phyloP scores from a whole-genome alignment of 2,888 invertebrate species.

The Polymixis flavicincta region DNA sequence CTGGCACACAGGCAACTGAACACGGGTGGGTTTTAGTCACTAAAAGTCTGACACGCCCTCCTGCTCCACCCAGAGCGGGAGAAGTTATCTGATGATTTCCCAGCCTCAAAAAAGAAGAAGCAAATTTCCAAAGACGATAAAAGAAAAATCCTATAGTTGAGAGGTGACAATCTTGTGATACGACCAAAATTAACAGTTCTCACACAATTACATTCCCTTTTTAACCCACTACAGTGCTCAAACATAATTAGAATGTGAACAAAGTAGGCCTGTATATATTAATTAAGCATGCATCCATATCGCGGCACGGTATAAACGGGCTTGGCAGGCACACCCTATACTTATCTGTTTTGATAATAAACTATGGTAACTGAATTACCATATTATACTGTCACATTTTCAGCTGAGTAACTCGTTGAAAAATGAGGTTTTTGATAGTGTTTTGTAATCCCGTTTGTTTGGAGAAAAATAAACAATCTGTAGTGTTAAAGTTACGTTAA shows the following conservation, averaged over 20 bases:
- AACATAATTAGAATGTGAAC: slow-evolving; percentile 47
- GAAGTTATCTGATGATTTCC: too few species aligned
- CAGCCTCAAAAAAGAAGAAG: too few species aligned
- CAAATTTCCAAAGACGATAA: not conserved
- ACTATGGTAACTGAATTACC: slow-evolving; percentile 69
- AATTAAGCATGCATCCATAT: slow-evolving; percentile 66
- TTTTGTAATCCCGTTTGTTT: not conserved
- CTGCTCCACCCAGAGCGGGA: too few species aligned
- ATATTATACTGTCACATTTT: slow-evolving; percentile 63
- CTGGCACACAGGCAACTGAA: too few species aligned
- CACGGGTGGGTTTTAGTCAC: too few species aligned
- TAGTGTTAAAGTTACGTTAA: not conserved
- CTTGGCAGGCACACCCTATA: slow-evolving; percentile 72
- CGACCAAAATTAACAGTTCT: not conserved
- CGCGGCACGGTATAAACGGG: slow-evolving; percentile 71
- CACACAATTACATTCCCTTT: slow-evolving; percentile 19
- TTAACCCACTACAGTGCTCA: slow-evolving; percentile 15
- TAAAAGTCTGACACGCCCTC: too few species aligned
- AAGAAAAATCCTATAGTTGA: too few species aligned
- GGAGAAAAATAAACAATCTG: not conserved
- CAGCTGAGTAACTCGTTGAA: slow-evolving; percentile 50
- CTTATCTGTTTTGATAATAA: slow-evolving; percentile 69
- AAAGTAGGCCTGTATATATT: slow-evolving; percentile 59
- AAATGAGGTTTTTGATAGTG: slow-evolving; percentile 34
- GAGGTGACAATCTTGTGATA: not conserved